phyloP scores from a whole-genome alignment of 2,888 invertebrate species.

The Hipparchia sbordonii region DNA sequence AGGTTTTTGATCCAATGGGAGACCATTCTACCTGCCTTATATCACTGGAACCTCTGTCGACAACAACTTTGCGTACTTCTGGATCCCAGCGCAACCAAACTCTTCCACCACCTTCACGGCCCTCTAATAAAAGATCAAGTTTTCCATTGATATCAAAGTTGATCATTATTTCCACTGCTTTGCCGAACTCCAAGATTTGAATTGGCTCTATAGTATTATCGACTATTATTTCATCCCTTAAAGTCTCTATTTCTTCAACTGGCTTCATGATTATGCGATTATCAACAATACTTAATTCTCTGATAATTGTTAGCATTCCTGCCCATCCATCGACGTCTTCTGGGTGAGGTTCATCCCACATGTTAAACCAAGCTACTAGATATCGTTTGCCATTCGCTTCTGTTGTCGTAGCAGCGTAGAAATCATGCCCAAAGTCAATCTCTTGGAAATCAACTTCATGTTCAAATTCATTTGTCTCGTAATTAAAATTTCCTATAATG shows the following conservation, averaged over 20 bases:
- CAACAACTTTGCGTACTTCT: conserved; percentile 55
- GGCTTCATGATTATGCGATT: conserved; percentile 64
- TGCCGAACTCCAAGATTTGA: conserved; percentile 52
- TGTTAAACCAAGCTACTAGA: conserved; percentile 70
- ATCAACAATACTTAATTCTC: conserved; percentile 62
- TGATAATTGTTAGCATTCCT: conserved; percentile 68
- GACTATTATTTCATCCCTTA: conserved; percentile 53
- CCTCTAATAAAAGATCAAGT: conserved; percentile 59
- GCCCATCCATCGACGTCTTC: conserved; percentile 75
- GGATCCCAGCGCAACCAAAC: conserved; percentile 61
- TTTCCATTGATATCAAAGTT: conserved; percentile 52
- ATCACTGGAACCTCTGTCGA: conserved; percentile 61
- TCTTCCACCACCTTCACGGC: conserved; percentile 58
- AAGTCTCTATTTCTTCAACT: conserved; percentile 52
- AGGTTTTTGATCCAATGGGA: conserved; percentile 52
- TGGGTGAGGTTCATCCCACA: conserved; percentile 69
- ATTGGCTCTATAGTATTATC: conserved; percentile 49
- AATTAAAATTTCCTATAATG: conserved; percentile 71
- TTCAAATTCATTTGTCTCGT: conserved; percentile 65
- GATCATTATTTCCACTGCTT: conserved; percentile 65
- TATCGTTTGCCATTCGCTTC: conserved; percentile 64
- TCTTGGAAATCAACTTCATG: conserved; percentile 68
- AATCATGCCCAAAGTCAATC: conserved; percentile 75
- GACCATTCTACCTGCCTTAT: conserved; percentile 70
- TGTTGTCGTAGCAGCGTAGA: conserved; percentile 73